Percentiles rank a stretch among this genome's conserved stretches.
Conservation (phyloP, 1,140 invertebrate genomes). For the Habropoda laboriosa region DNA sequence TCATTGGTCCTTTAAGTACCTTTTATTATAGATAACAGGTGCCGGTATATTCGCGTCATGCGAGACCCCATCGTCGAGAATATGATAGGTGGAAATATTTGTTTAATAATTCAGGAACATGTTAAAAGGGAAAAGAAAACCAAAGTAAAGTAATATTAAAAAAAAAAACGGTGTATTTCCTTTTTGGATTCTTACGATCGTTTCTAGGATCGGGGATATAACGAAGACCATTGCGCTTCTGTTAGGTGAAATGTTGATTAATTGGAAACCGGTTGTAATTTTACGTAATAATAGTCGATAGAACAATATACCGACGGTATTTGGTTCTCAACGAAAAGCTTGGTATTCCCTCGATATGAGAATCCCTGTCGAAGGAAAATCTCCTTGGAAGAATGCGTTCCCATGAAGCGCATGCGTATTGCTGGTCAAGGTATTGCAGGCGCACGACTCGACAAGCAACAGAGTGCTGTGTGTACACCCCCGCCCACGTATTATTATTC, state of each 20-base stretch:
- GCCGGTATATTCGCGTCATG: neutral
- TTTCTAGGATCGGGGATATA: too few species aligned
- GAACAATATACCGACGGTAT: too few species aligned
- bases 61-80: neutral
- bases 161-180: too few species aligned
- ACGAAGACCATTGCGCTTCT: too few species aligned
- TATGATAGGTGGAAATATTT: neutral
- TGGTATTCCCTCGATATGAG: neutral
- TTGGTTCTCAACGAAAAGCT: neutral
- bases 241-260: too few species aligned
- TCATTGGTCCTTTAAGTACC: neutral
- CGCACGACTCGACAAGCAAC: conserved; percentile 77
- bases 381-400: neutral
- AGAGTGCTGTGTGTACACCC: conserved; percentile 78
- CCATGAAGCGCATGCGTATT: conserved; percentile 60
- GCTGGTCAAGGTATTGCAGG: conserved; percentile 69
- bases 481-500: conserved; percentile 80
- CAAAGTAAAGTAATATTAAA: neutral
- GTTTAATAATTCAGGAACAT: neutral
- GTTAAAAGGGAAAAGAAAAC: neutral
- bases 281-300: neutral
- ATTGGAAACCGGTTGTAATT: neutral
- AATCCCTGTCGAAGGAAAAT: conserved; percentile 12
- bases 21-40: neutral
- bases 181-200: too few species aligned